These are phyloP conservation scores for Nezara viridula DNA, from an alignment of 2,888 invertebrate genomes.

Conservation along the genomic window DNA sequence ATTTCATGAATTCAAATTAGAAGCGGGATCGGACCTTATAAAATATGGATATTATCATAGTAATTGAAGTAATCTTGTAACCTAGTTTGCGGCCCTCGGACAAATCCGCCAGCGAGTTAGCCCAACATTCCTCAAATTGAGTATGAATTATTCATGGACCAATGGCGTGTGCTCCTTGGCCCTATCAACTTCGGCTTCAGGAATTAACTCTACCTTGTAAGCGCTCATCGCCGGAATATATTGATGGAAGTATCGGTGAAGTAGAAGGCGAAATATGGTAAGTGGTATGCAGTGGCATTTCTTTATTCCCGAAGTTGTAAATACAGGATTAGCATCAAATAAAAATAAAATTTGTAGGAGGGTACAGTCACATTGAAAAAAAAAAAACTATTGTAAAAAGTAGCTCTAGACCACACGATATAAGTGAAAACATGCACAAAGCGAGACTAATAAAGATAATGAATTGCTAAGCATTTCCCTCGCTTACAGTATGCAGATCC, in stretches of 20 bases:
- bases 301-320: no score
- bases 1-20: slow-evolving; percentile 46
- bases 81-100: slow-evolving; percentile 34
- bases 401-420: no score
- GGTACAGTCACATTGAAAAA: no score
- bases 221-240: not conserved
- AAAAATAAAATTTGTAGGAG: no score
- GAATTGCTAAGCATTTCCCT: no score
- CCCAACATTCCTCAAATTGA: not conserved
- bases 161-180: slow-evolving; percentile 27
- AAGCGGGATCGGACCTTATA: slow-evolving; percentile 6
- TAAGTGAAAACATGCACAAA: no score
- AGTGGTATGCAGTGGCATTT: no score
- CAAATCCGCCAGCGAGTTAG: slow-evolving; percentile 14
- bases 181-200: slow-evolving; percentile 29
- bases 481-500: no score
- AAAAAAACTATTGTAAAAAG: no score
- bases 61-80: slow-evolving; percentile 39
- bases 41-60: slow-evolving; percentile 39
- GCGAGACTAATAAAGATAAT: no score
- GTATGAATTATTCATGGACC: slow-evolving; percentile 35
- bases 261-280: not conserved
- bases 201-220: slow-evolving; percentile 22
- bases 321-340: no score
- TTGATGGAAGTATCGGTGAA: not conserved